Conservation (phyloP, 1,140 invertebrate species). For the Apocrypta bakeri region DNA sequence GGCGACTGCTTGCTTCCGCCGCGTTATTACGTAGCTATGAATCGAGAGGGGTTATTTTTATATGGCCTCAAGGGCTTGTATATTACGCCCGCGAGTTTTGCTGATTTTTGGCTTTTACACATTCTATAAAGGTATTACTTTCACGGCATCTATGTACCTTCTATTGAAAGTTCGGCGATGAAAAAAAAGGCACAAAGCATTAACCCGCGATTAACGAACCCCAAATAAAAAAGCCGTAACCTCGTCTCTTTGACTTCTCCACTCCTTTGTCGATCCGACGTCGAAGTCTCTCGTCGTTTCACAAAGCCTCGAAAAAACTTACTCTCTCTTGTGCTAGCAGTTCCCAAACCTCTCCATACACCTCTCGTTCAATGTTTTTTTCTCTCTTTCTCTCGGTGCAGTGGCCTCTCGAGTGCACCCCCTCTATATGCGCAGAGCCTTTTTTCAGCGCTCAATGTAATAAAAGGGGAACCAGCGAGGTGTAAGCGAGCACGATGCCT, state of each 20-base stretch:
- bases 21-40: background rate
- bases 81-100: background rate
- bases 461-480: constrained; percentile 27
- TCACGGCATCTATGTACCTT: background rate
- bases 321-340: background rate
- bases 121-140: background rate
- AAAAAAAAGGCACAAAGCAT: background rate
- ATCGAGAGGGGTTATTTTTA: constrained; percentile 29
- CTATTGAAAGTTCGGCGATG: background rate
- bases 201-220: background rate
- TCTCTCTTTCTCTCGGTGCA: background rate
- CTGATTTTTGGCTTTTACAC: background rate
- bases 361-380: background rate
- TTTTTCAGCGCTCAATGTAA: constrained; percentile 33
- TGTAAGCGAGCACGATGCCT: constrained; percentile 52
- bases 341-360: background rate
- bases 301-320: constrained; percentile 2
- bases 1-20: background rate
- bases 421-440: background rate
- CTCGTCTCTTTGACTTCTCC: background rate
- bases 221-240: background rate
- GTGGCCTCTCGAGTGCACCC: background rate
- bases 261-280: background rate
- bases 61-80: background rate
- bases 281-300: background rate